A percentile compares a stretch with the other conserved stretches of the same genome.
Evolutionary conservation across 2,888 invertebrate species (phyloP).

Genomic region (Andrena flavipes): DNA sequence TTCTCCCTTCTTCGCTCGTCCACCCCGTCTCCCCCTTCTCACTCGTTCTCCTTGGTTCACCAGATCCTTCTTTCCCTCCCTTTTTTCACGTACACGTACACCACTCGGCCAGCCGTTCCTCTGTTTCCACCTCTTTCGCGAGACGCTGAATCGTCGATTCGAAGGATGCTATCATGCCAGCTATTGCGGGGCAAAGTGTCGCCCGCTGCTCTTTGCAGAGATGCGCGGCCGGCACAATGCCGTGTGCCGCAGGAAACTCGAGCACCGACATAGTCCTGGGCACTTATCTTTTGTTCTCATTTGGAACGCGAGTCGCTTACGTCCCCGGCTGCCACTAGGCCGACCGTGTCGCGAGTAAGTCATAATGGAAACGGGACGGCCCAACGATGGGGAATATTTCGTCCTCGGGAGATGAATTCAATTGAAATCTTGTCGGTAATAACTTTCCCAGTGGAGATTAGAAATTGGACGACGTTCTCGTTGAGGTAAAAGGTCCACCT

Average conservation of each 20-base stretch:
- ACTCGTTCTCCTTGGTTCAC: not conserved
- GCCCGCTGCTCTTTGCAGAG: slow-evolving; percentile 5
- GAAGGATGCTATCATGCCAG: slow-evolving; percentile 34
- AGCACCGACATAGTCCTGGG: slow-evolving; percentile 29
- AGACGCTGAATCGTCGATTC: slow-evolving; percentile 64
- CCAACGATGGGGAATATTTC: slow-evolving; percentile 7
- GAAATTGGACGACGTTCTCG: slow-evolving; percentile 4
- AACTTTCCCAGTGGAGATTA: slow-evolving; percentile 26
- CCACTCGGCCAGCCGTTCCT: not conserved
- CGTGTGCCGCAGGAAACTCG: slow-evolving; percentile 16
- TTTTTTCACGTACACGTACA: not conserved
- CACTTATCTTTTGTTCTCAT: slow-evolving; percentile 40
- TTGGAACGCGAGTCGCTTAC: slow-evolving; percentile 21
- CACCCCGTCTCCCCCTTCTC: not conserved
- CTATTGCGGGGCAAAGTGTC: slow-evolving; percentile 49
- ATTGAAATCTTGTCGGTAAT: slow-evolving; percentile 35
- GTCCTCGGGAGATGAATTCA: slow-evolving; percentile 8
- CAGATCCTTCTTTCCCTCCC: not conserved
- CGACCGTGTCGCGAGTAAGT: slow-evolving; percentile 10
- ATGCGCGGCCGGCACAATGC: slow-evolving; percentile 4
- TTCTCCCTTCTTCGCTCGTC: slow-evolving; percentile 21
- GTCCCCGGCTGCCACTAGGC: too few species aligned
- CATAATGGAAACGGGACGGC: slow-evolving; percentile 25
- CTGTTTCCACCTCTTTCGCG: slow-evolving; percentile 23
- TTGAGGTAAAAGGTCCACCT: not conserved